Base-by-base conservation (phyloP, 2,113 vertebrate genomes). In the Oncorhynchus keta region DNA sequence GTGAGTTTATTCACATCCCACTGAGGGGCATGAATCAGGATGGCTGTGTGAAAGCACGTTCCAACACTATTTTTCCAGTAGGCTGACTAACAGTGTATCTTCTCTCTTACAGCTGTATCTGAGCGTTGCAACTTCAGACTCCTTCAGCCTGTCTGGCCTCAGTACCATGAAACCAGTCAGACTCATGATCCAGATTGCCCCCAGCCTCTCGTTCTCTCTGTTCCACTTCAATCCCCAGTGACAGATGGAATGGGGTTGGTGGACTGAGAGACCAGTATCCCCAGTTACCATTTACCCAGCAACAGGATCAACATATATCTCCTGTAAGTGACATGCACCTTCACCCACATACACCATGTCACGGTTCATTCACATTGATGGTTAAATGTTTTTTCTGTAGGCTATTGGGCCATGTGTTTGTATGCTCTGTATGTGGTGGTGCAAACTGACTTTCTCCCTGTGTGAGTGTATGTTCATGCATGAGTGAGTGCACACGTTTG, bases 391-490 rank as follows among this genome's bases (percentile, higher is more conserved):
- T 3, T 49, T 12, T 3, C 48, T 49, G 48, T 49, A 49, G 48
- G 48, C 48, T 49, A 14, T 12, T 49, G 48, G 9, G 5, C 32
- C 32, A 35, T 49, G 13, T 49, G 32, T 14, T 35, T 49, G 11
- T 14, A 3, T 49, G 8, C 12, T n/a, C 16, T n/a, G 22, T n/a
- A 22, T 62, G 12, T 7, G 59, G 59, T 1, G 59, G 59, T 22
- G 59, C 9, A n/a, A 14, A n/a, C 59, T 22, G 51, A 49, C 48
- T 12, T 49, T 14, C 48, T 49, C 48, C 48, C 3, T 61, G 57
- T 62, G 57, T 82, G 51, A 59, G 45, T 76, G 64, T 68, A 48
- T 2, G 73, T 68, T 70, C 68, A 72, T 59, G 66, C 26, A 4
- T 65, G 26, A 68, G 39, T 18, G 49, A 69, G 24, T 57, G 22